phyloP scores from a whole-genome alignment of 2,888 invertebrate genomes.

The Cerceris ruficornis region DNA sequence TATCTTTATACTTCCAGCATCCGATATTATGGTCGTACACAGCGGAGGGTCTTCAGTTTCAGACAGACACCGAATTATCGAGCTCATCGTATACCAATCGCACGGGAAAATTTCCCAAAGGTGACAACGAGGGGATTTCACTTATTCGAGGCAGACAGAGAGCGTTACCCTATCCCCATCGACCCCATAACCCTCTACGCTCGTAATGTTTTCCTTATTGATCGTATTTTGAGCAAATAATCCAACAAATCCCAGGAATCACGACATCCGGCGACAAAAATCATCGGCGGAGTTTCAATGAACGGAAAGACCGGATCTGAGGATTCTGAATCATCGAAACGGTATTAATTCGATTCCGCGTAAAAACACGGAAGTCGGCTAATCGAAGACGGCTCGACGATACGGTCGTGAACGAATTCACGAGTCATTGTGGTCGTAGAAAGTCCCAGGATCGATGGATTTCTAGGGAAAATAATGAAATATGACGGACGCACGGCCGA shows the following conservation, averaged over 20 bases:
- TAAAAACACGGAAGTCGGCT: background rate
- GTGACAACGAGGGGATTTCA: too few species aligned
- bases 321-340: constrained; percentile 1
- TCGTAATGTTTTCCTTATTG: too few species aligned
- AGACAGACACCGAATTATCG: too few species aligned
- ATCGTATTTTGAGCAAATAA: background rate
- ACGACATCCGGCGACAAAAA: background rate
- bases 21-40: too few species aligned
- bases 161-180: too few species aligned
- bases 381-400: background rate
- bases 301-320: background rate
- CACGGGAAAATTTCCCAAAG: too few species aligned
- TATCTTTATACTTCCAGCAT: too few species aligned
- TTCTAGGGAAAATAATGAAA: constrained; percentile 32
- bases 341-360: background rate
- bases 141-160: too few species aligned
- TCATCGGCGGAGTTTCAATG: background rate
- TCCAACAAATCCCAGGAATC: background rate
- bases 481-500: constrained; percentile 21
- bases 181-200: too few species aligned
- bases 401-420: constrained; percentile 29
- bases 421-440: constrained; percentile 24
- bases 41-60: too few species aligned
- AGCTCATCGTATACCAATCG: too few species aligned
- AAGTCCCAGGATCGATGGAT: constrained; percentile 18